Percentiles rank a stretch among this genome's conserved stretches.
These are phyloP conservation scores for human DNA, from an alignment of 2,113 vertebrate genomes.

Conservation along the genomic window DNA sequence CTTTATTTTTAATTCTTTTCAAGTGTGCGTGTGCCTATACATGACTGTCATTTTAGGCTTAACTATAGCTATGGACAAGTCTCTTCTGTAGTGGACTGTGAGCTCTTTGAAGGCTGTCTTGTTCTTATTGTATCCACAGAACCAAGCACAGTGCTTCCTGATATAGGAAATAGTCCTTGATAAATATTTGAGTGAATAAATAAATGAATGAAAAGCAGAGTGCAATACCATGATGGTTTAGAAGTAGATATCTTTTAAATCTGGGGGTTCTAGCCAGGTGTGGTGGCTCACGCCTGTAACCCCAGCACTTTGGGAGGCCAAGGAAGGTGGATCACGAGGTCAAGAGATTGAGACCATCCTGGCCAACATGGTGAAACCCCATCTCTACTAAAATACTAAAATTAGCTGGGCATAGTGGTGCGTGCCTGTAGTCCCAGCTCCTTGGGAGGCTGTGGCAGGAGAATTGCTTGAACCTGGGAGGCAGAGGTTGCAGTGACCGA, in stretches of 20 bases:
- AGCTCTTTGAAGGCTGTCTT: background rate
- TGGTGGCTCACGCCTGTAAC: no score
- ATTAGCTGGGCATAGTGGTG: no score
- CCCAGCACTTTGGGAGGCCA: no score
- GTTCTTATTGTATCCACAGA: background rate
- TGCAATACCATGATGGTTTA: background rate
- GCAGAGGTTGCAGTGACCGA: no score
- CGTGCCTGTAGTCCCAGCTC: no score
- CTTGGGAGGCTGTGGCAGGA: no score
- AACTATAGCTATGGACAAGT: background rate
- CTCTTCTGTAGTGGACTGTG: background rate
- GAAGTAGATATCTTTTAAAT: conserved; percentile 31
- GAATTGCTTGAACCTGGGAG: no score
- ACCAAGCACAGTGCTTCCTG: background rate
- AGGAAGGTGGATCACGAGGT: no score
- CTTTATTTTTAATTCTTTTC: background rate
- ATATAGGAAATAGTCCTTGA: background rate
- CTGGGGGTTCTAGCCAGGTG: background rate
- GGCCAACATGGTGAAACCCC: no score
- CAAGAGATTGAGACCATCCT: no score
- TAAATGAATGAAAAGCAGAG: conserved; percentile 7
- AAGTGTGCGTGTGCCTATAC: background rate
- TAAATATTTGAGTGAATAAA: conserved; percentile 3
- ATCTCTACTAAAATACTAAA: no score
- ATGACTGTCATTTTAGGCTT: background rate